Base-by-base conservation (phyloP, 2,888 invertebrate species). In the Calameuta idolon region DNA sequence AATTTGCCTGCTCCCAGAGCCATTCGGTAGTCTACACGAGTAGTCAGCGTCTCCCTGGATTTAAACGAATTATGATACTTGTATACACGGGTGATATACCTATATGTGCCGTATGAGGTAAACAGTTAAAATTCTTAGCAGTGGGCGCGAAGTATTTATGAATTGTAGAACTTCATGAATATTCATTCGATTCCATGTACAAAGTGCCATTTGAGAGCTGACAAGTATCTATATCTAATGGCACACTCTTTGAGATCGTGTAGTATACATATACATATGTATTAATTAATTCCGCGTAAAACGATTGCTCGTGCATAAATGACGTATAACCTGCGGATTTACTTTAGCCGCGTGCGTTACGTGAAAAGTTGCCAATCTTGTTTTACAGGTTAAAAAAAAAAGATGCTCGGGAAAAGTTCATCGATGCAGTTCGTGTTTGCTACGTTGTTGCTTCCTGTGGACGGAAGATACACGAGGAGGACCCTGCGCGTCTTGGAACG, bases 401-500 rank as follows among this genome's bases (percentile, higher is more conserved):
- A 23, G 4, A 55, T 55, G 2, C 15, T 23, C 55, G 55, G 55
- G 23, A 55, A 55, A 55, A 55, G 55, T 55, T 9, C 23, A 9
- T 55, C 55, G 23, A 55, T 55, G 55, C 55, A 15, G 55, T 23
- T 55, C 55, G 55, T 55, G 55, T 55, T 55, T 23, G 23, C 55
- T 23, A 9, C 23, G 23, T 55, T 23, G 55, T 55, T 55, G 55
- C 55, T 55, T 55, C 55, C 55, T 23, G 9, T 5, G 55, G 23
- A 23, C 23, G 55, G 55, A 55, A 23, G 23, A n/a, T 34, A 55
- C 55, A 68, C 12, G 15, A 34, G 74, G 34, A n/a, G 15, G n/a
- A 31, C 12, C 74, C 55, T 55, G 55, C 55, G 55, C 55, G 55
- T 30, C 75, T 23, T 23, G 71, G 69, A 74, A 73, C 68, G 34